A percentile compares a stretch with the other conserved stretches of the same genome.
Evolutionary conservation across 2,888 invertebrate species (phyloP).

Genomic region (Lissocephala sabroskyi): DNA sequence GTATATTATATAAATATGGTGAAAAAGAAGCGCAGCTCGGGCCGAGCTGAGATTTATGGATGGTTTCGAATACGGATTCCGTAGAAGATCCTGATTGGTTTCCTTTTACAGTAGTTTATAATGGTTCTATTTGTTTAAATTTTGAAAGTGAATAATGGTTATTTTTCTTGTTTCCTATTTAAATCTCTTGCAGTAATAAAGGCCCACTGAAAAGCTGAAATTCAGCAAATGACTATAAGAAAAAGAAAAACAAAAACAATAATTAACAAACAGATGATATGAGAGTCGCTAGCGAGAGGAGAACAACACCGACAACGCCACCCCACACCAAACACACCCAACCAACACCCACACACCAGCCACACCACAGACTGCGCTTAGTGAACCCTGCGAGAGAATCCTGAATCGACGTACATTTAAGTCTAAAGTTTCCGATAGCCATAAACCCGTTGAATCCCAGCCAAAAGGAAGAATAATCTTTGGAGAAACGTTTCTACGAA

Average conservation of each 20-base stretch:
- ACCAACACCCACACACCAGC: slow-evolving; percentile 11
- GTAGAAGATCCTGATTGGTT: too few species aligned
- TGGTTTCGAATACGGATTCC: too few species aligned
- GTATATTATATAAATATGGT: too few species aligned
- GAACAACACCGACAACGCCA: slow-evolving; percentile 19
- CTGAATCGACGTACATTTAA: too few species aligned
- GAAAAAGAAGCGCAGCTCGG: too few species aligned
- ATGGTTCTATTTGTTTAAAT: too few species aligned
- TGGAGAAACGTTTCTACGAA: slow-evolving; percentile 39
- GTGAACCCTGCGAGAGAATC: too few species aligned
- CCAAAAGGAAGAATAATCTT: slow-evolving; percentile 14
- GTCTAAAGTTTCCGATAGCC: too few species aligned
- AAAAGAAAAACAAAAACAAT: slow-evolving; percentile 64
- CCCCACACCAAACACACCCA: slow-evolving; percentile 5
- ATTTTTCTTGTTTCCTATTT: slow-evolving; percentile 18
- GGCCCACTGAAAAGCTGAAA: slow-evolving; percentile 72
- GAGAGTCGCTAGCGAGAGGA: slow-evolving; percentile 37
- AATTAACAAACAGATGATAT: slow-evolving; percentile 54
- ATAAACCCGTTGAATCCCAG: slow-evolving; percentile 1
- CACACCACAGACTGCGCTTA: slow-evolving; percentile 3
- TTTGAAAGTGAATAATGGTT: neutral
- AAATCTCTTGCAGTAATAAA: slow-evolving; percentile 69
- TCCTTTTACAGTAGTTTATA: too few species aligned
- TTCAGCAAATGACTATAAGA: slow-evolving; percentile 62
- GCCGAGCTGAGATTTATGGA: too few species aligned